Base-by-base conservation (phyloP, 2,113 vertebrate species). In the Canis aureus region DNA sequence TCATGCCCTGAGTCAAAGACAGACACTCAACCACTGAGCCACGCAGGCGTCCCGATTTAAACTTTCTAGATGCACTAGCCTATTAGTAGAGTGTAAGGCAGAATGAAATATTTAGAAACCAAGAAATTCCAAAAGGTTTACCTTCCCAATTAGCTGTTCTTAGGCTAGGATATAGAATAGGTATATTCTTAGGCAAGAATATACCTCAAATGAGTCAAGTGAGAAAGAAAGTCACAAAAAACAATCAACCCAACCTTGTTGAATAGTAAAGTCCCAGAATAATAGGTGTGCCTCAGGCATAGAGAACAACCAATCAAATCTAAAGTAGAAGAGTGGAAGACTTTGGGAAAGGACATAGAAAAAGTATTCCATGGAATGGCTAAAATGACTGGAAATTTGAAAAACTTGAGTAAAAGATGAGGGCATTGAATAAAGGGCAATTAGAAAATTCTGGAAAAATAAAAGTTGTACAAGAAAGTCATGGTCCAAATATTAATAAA, bases 401-500 rank as follows among this genome's bases (percentile, higher is more conserved):
- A 95, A 94, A 84, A 60, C 29, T 71, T 66, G 23, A 71, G 9
- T 55, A 27, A 86, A 85, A 32, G 16, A 83, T 38, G 64, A 84
- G 85, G 2, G 22, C 60, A 38, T 11, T 38, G n/a, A 49, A 51
- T 81, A 90, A 60, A 69, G 8, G 66, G 0, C 64, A 84, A n/a
- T 84, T 84, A 29, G 19, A 76, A 89, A 85, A n/a, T 84, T 89
- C 60, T 89, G 23, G 53, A 53, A 78, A 91, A 83, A 86, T 9
- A 49, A 79, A 94, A 71, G 11, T 55, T 89, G 20, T 49, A 88
- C 5, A 51, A 96, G 57, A 91, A 87, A 94, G 16, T 57, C 17
- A 51, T 62, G 32, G 19, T 57, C 83, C 74, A 95, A 62, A 93
- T 79, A 92, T 67, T 91, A 85, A 93, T 57, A 93, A 94, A 74